phyloP scores from a whole-genome alignment of 1,140 invertebrate genomes.

The Pseudachorutes palmiensis region DNA sequence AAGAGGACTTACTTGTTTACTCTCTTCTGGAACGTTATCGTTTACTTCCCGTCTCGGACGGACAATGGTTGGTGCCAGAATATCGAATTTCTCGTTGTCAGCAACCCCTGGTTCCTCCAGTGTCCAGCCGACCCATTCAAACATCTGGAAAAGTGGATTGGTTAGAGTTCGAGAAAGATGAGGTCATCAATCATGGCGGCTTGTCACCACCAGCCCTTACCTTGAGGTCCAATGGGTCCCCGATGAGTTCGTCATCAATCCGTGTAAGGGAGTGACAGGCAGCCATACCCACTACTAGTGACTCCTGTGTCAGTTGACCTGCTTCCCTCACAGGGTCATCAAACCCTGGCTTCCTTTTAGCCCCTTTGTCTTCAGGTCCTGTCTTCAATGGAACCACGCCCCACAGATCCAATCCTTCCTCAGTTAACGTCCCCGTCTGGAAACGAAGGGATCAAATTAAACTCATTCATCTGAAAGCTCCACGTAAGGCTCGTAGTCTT shows the following conservation, averaged over 20 bases:
- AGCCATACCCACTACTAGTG: constrained; percentile 54
- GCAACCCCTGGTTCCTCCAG: constrained; percentile 80
- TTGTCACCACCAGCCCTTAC: constrained; percentile 32
- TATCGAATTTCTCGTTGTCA: constrained; percentile 77
- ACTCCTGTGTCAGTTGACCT: constrained; percentile 29
- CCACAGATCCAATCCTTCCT: constrained; percentile 89
- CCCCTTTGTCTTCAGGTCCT: not conserved
- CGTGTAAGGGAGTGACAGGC: constrained; percentile 74
- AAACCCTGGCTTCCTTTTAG: constrained; percentile 44
- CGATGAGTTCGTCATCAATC: constrained; percentile 64
- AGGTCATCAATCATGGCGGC: not conserved
- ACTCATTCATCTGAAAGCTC: not conserved
- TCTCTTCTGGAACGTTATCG: constrained; percentile 18
- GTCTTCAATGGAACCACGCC: constrained; percentile 62
- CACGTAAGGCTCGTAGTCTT: no score
- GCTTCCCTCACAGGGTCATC: constrained; percentile 39
- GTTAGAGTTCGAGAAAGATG: not conserved
- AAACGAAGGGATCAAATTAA: not conserved
- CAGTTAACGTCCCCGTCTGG: constrained; percentile 84
- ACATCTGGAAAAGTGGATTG: constrained; percentile 52
- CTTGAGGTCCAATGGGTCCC: constrained; percentile 76
- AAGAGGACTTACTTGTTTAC: constrained; percentile 1
- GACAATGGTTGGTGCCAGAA: constrained; percentile 76
- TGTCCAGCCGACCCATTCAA: constrained; percentile 72
- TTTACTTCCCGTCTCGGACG: constrained; percentile 45